These are phyloP conservation scores for Xiphophorus couchianus DNA, from an alignment of 2,113 vertebrate species.

Conservation along the genomic window DNA sequence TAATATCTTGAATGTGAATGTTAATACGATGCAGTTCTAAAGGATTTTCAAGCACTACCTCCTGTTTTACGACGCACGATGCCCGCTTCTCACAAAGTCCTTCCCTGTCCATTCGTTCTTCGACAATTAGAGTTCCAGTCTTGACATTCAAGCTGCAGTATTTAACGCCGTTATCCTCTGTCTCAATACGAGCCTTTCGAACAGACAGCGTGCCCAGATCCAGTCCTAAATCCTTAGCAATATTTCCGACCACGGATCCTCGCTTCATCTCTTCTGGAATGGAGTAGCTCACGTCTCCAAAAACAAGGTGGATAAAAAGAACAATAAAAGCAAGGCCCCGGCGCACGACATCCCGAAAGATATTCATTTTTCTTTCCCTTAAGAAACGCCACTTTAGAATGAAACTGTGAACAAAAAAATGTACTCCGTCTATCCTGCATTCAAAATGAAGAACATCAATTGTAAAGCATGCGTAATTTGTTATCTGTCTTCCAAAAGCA, in stretches of 20 bases:
- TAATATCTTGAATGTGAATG: constrained; percentile 79
- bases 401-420: no score
- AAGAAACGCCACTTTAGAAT: no score
- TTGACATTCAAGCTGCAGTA: constrained; percentile 68
- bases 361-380: no score
- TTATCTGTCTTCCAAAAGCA: not conserved
- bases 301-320: constrained; percentile 14
- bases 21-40: constrained; percentile 70
- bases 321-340: constrained; percentile 24
- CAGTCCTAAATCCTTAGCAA: constrained; percentile 80
- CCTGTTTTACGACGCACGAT: constrained; percentile 74
- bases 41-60: constrained; percentile 77
- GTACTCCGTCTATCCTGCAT: no score
- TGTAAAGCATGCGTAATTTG: no score
- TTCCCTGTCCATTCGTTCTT: constrained; percentile 77
- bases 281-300: constrained; percentile 73
- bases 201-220: constrained; percentile 48
- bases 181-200: constrained; percentile 72
- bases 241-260: constrained; percentile 79
- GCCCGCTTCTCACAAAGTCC: constrained; percentile 67
- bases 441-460: no score
- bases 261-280: constrained; percentile 77
- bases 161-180: constrained; percentile 45
- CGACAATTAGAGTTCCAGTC: constrained; percentile 72
- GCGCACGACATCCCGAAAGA: not conserved